phyloP scores from a whole-genome alignment of 2,113 vertebrate species.

The Lepisosteus oculatus region DNA sequence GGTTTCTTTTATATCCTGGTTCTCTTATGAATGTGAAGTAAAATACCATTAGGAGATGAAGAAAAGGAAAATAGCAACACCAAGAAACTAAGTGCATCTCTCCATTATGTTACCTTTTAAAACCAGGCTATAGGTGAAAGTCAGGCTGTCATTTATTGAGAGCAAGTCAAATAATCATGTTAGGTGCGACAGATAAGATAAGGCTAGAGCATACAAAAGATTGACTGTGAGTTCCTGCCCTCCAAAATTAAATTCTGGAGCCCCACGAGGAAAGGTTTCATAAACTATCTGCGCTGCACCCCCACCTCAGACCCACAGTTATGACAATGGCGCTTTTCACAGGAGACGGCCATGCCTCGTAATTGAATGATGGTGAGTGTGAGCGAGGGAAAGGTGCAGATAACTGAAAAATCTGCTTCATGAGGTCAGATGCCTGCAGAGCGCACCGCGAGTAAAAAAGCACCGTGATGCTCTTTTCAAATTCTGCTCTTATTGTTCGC shows the following conservation, averaged over 20 bases:
- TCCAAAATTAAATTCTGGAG: constrained; percentile 24
- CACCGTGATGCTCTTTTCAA: too few relatives aligned
- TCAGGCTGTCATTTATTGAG: constrained; percentile 3
- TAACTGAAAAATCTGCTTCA: too few relatives aligned
- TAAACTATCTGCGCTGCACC: constrained; percentile 13
- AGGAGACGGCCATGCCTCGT: background rate
- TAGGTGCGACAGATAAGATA: constrained; percentile 22
- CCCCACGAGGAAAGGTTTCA: constrained; percentile 19
- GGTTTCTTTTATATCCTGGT: background rate
- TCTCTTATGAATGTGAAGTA: background rate
- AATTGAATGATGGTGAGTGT: background rate
- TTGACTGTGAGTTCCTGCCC: constrained; percentile 21
- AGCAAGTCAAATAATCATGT: constrained; percentile 11
- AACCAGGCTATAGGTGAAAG: constrained; percentile 16
- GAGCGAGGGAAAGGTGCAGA: background rate
- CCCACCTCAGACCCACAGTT: background rate
- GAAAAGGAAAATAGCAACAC: background rate
- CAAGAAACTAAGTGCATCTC: background rate
- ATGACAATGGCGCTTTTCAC: background rate
- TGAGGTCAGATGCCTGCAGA: too few relatives aligned
- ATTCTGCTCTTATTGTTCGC: too few relatives aligned
- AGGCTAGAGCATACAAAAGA: constrained; percentile 6
- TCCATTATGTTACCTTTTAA: constrained; percentile 10
- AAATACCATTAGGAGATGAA: background rate
- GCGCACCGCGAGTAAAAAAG: too few relatives aligned